Evolutionary conservation across 2,888 invertebrate genomes (phyloP), one percentile per base, ranked within the genome.

Genomic region (Hirtodrosophila duncani): DNA sequence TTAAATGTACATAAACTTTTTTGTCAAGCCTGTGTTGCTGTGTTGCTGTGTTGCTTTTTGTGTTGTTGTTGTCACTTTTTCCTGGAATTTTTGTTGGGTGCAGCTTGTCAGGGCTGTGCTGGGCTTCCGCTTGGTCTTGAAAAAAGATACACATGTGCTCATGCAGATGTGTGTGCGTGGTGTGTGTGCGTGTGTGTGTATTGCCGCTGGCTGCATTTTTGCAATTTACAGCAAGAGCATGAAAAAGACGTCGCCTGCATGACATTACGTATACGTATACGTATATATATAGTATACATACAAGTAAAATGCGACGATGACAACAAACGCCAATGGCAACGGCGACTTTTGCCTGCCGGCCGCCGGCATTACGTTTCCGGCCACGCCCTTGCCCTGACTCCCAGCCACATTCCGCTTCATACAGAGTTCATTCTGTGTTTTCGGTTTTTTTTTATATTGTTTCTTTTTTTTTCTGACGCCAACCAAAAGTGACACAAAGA

Each of bases 211-310:
- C 59, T 65, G 65, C 48, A 67, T 75, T 71, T 71, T 75, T 68
- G 59, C 66, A 64, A 72, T 77, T 72, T 72, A 67, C 78, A 62
- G 63, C 65, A 55, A 63, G 68, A 62, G 63, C 65, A 55, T 63
- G 68, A 74, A 75, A 78, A 75, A 78, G 71, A 71, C 66, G 75
- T 78, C 75, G 75, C 75, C 75, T 67, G 75, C 64, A 63, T 70
- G 79, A 75, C 75, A 75, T 75, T 78, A 75, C 71, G n/a, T n/a
- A n/a, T n/a, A n/a, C n/a, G n/a, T n/a, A n/a, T n/a, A n/a, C n/a
- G n/a, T n/a, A n/a, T n/a, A n/a, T n/a, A n/a, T n/a, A n/a, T n/a
- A n/a, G n/a, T n/a, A n/a, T n/a, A n/a, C n/a, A n/a, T n/a, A n/a
- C n/a, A n/a, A n/a, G n/a, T n/a, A n/a, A n/a, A 67, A 70, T 71